Percentiles rank a stretch among this genome's conserved stretches.
Conservation (phyloP, 2,113 vertebrate species). For the Probosciger aterrimus region DNA sequence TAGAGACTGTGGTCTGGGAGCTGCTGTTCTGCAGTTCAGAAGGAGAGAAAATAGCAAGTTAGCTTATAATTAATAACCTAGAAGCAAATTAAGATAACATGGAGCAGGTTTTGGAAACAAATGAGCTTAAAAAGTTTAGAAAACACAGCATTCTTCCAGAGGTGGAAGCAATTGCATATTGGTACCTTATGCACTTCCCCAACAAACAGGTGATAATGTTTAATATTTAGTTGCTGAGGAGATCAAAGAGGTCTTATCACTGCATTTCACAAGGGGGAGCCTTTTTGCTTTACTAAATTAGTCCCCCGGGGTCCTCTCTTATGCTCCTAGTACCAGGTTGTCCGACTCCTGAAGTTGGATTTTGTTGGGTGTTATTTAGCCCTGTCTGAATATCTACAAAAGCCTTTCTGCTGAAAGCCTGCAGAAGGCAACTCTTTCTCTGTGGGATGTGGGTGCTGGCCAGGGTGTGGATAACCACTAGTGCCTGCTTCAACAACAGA, state of each 20-base stretch:
- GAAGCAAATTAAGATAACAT: not conserved
- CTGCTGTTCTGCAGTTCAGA: not conserved
- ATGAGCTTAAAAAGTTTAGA: not conserved
- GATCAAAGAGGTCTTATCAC: not conserved
- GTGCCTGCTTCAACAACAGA: not conserved
- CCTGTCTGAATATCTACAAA: not conserved
- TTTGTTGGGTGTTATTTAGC: not conserved
- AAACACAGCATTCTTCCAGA: not conserved
- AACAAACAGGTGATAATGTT: not conserved
- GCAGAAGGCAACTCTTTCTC: not conserved
- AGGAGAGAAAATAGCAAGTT: not conserved
- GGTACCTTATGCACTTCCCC: not conserved
- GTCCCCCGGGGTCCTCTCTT: not conserved
- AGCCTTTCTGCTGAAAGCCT: not conserved
- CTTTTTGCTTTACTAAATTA: slow-evolving; percentile 32
- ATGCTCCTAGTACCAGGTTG: not conserved
- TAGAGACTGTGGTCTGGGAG: not conserved
- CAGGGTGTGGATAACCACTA: accelerated
- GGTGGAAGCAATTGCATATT: not conserved
- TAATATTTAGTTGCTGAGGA: not conserved
- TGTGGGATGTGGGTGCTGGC: not conserved
- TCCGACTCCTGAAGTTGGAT: not conserved
- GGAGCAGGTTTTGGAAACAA: not conserved
- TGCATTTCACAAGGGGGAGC: slow-evolving; percentile 18
- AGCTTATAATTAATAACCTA: not conserved